These are phyloP conservation scores for Neodiprion virginianus DNA, from an alignment of 1,140 invertebrate genomes.

Conservation along the genomic window DNA sequence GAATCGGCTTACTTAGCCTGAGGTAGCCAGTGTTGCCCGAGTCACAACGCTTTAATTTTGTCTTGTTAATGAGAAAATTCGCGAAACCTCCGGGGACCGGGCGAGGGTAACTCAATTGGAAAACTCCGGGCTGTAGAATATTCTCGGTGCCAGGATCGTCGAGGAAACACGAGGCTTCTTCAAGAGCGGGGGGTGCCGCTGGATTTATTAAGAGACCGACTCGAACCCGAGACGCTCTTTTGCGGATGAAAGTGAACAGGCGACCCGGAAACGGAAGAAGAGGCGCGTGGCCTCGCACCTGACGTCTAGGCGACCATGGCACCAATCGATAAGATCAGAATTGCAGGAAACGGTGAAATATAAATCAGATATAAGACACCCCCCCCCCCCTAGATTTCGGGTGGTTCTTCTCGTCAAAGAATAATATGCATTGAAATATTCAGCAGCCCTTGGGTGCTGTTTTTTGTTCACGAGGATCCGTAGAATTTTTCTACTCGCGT, in stretches of 20 bases:
- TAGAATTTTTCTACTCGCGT: too few relatives aligned
- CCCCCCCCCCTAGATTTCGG: too few relatives aligned
- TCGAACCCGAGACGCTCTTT: slow-evolving; percentile 1
- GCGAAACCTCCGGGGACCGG: neutral
- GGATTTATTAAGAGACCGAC: neutral
- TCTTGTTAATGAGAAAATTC: slow-evolving; percentile 2
- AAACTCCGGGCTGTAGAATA: neutral
- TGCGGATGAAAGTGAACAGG: slow-evolving; percentile 4
- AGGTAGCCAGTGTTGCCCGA: neutral
- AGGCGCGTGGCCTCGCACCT: too few relatives aligned
- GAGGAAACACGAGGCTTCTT: neutral
- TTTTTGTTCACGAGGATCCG: too few relatives aligned
- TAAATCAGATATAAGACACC: too few relatives aligned
- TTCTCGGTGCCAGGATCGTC: neutral
- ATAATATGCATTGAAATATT: too few relatives aligned
- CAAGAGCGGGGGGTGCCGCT: neutral
- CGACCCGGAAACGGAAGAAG: neutral
- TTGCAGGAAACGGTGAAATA: too few relatives aligned
- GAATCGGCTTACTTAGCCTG: neutral
- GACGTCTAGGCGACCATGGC: too few relatives aligned
- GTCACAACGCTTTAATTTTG: slow-evolving; percentile 1
- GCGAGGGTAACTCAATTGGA: slow-evolving; percentile 1
- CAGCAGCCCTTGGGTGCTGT: too few relatives aligned
- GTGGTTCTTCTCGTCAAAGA: too few relatives aligned
- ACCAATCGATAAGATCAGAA: too few relatives aligned